Conservation (phyloP, 2,113 vertebrate genomes). For the Cephalopterus ornatus region DNA sequence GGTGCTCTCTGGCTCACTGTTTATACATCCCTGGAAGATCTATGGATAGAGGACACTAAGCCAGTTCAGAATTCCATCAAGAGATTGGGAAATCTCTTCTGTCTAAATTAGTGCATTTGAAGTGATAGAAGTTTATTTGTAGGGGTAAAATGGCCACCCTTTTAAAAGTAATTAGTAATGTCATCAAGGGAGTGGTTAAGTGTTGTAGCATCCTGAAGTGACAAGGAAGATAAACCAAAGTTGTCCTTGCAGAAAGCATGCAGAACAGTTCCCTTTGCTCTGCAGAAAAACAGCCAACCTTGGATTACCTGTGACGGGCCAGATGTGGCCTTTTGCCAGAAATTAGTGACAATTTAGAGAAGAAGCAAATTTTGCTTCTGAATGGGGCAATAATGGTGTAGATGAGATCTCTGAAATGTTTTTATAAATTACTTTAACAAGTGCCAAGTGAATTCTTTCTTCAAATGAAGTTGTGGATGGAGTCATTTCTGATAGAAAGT, state of each 20-base stretch:
- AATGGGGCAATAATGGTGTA: neutral
- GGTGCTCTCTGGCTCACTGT: neutral
- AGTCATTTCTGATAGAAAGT: neutral
- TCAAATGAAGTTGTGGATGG: neutral
- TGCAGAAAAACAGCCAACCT: neutral
- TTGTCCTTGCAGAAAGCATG: rapidly evolving
- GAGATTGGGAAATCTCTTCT: neutral
- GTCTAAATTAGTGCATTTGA: neutral
- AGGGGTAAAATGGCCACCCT: neutral
- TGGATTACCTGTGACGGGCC: neutral
- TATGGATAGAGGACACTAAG: neutral
- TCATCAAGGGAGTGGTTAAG: neutral
- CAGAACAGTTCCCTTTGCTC: neutral
- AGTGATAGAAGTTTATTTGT: neutral
- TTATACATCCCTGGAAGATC: neutral
- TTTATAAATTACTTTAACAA: neutral
- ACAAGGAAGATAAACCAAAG: neutral
- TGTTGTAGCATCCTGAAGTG: neutral
- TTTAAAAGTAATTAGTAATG: neutral
- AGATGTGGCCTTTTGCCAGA: neutral
- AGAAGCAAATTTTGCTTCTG: neutral
- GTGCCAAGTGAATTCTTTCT: neutral
- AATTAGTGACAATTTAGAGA: neutral
- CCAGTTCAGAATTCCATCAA: neutral
- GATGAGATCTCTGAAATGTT: neutral